Conservation (phyloP, 1,140 invertebrate species). For the Acromyrmex heyeri region DNA sequence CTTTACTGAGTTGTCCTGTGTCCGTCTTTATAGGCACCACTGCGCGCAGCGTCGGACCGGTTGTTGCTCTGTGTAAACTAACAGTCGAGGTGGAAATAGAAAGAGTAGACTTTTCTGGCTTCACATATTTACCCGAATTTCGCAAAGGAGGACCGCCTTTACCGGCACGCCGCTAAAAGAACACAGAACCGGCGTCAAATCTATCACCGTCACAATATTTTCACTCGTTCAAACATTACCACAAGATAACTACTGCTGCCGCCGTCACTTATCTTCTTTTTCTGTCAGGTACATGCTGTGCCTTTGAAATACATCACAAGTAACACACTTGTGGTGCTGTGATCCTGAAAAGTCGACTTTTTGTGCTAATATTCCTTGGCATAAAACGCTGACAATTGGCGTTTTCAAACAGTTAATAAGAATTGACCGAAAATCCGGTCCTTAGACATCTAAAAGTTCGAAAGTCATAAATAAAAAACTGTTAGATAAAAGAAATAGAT, state of each 20-base stretch:
- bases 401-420: neutral
- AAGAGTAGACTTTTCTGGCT: constrained; percentile 21
- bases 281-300: constrained; percentile 41
- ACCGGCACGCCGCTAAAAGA: constrained; percentile 36
- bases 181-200: constrained; percentile 64
- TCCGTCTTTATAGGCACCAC: neutral
- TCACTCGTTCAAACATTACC: constrained; percentile 76
- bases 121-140: constrained; percentile 67
- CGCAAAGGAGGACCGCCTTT: constrained; percentile 44
- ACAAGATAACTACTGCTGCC: constrained; percentile 21
- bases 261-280: neutral
- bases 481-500: neutral
- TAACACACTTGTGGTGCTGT: neutral
- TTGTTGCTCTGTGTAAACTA: constrained; percentile 67
- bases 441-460: neutral
- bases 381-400: neutral
- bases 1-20: neutral
- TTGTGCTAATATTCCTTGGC: neutral
- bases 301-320: neutral
- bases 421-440: neutral
- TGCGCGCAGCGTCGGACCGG: constrained; percentile 18
- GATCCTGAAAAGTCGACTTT: neutral
- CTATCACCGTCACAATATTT: constrained; percentile 60
- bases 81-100: constrained; percentile 43
- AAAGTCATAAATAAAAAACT: neutral